Evolutionary conservation across 2,888 invertebrate species (phyloP).

Genomic region (Ariolimax columbianus): DNA sequence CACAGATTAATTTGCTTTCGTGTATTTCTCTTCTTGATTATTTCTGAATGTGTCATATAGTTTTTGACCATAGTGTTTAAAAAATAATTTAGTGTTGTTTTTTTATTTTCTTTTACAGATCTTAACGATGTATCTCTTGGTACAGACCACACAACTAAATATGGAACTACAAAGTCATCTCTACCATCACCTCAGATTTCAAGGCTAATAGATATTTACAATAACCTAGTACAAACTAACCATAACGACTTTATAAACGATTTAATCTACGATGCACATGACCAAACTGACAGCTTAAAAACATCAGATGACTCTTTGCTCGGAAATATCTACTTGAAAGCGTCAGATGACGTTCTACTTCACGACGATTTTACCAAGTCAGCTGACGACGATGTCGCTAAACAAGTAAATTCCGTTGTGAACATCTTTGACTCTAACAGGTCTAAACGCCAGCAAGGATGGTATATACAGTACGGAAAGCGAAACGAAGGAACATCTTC

Average conservation of each 20-base stretch:
- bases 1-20: too few species aligned
- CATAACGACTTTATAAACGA: not conserved
- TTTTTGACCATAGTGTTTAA: not conserved
- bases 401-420: not conserved
- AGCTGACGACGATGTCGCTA: not conserved
- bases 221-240: not conserved
- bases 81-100: not conserved
- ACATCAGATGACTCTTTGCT: not conserved
- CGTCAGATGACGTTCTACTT: not conserved
- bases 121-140: not conserved
- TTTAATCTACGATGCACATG: too few species aligned
- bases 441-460: conserved; percentile 16
- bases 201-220: not conserved
- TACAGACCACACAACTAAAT: not conserved
- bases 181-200: not conserved
- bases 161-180: not conserved
- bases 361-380: not conserved
- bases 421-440: not conserved
- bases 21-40: too few species aligned
- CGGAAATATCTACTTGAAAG: not conserved
- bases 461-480: conserved; percentile 22
- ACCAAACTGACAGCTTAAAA: too few species aligned
- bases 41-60: too few species aligned
- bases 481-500: not conserved
- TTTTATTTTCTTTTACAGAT: not conserved